Percentiles rank a stretch among this genome's conserved stretches.
Evolutionary conservation across 2,797 vertebrate genomes (phyloP).

Genomic region (Pipistrellus pygmaeus): DNA sequence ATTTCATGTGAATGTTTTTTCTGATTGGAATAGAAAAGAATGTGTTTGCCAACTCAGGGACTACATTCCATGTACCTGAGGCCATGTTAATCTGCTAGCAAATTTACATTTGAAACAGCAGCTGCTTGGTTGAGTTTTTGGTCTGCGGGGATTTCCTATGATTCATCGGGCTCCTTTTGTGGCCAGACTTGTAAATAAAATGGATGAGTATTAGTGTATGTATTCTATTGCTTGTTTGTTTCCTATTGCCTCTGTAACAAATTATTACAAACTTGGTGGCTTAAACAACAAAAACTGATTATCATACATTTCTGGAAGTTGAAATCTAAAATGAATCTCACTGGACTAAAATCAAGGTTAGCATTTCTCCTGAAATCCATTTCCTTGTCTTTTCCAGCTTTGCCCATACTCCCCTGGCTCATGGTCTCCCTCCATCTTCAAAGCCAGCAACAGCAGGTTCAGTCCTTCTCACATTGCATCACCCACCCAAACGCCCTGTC

Average conservation of each 20-base stretch:
- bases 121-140: neutral
- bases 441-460: neutral
- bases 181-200: constrained; percentile 60
- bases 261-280: neutral
- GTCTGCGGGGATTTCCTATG: neutral
- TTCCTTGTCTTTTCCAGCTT: neutral
- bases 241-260: constrained; percentile 33
- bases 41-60: neutral
- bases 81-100: neutral
- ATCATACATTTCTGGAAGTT: neutral
- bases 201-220: neutral
- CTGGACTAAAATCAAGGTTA: constrained; percentile 4
- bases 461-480: neutral
- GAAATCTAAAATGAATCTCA: constrained; percentile 15
- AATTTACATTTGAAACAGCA: neutral
- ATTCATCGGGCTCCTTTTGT: constrained; percentile 8
- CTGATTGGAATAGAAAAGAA: constrained; percentile 21
- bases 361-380: neutral
- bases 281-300: neutral
- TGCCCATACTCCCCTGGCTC: neutral
- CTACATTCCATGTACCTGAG: neutral
- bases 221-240: neutral
- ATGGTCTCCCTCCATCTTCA: neutral
- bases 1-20: neutral
- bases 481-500: neutral